These are phyloP conservation scores for Philypnodon macrostomus DNA, from an alignment of 2,797 vertebrate genomes.

Conservation along the genomic window DNA sequence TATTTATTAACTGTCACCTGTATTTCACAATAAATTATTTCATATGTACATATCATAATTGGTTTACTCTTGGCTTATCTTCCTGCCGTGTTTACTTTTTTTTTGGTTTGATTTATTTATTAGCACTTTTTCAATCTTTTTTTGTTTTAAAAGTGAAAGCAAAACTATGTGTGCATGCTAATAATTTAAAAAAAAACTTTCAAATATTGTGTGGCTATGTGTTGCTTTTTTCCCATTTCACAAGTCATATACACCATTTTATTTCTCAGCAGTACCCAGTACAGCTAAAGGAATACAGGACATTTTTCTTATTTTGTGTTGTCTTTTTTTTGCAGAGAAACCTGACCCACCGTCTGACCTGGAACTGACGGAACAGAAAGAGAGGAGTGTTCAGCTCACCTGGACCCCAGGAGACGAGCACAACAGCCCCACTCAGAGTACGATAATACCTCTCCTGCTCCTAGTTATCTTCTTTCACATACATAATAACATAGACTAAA, in stretches of 20 bases:
- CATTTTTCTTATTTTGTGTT: background rate
- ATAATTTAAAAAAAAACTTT: too few relatives aligned
- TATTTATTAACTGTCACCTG: too few relatives aligned
- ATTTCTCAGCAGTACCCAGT: background rate
- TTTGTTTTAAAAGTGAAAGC: background rate
- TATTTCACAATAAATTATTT: too few relatives aligned
- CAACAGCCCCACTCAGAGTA: slow-evolving; percentile 90
- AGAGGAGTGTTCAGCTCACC: slow-evolving; percentile 85
- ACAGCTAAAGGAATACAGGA: background rate
- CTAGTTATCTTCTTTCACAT: background rate
- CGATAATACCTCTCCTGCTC: slow-evolving; percentile 15
- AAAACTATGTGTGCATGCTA: too few relatives aligned
- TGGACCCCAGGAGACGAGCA: slow-evolving; percentile 93
- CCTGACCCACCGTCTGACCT: slow-evolving; percentile 90
- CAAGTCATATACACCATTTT: background rate
- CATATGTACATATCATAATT: background rate
- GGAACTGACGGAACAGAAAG: slow-evolving; percentile 86
- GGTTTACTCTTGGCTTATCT: too few relatives aligned
- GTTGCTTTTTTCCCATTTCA: slow-evolving; percentile 8
- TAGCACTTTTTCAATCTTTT: background rate
- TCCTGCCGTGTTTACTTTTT: background rate
- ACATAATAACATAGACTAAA: too few relatives aligned
- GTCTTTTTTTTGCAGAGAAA: slow-evolving; percentile 71
- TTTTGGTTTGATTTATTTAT: background rate
- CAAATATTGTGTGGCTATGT: background rate